Base-by-base conservation (phyloP, 2,113 vertebrate genomes). In the Cebidichthys violaceus region DNA sequence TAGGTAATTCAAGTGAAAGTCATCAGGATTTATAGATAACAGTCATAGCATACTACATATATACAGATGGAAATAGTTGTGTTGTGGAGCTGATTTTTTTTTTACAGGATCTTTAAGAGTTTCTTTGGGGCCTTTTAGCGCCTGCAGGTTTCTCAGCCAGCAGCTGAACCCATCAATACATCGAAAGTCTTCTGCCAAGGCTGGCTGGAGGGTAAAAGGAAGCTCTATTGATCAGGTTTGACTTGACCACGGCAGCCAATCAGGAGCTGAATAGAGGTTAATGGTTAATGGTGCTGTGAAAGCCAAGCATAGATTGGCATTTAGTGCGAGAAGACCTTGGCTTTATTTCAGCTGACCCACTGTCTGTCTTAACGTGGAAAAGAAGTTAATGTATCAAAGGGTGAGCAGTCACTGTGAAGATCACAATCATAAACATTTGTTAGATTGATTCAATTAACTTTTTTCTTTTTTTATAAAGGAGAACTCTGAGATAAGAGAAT, bases 251-350 rank as follows among this genome's bases (percentile, higher is more conserved):
- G 2, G 82, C 59, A 66, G 78, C 88, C 88, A 77, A 84, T 88
- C 82, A 70, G 87, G 72, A 84, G 64, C 83, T 66, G 87, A 86
- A 88, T 80, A 35, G 91, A 90, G 86, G 90, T 88, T 91, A 92
- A 89, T 88, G 81, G 75, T 79, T 43, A n/a, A 84, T 37, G 75
- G 72, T 47, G 77, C 81, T 62, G 78, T 77, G 81, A 78, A 89
- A 88, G 88, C 86, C 84, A 82, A 84, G 81, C 89, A 91, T 90
- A 82, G 88, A 89, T 90, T 89, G 89, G 86, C 89, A 77, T 91
- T 91, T 85, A 90, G 79, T 45, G 62, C 9, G 14, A 84, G 39
- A n/a, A 76, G 77, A 70, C 81, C 71, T 85, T 64, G 80, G 79
- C 90, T 92, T 90, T 88, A 60, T 88, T 74, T 78, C 76, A 70